phyloP scores from a whole-genome alignment of 2,113 vertebrate genomes.

The Acrocephalus kingi region DNA sequence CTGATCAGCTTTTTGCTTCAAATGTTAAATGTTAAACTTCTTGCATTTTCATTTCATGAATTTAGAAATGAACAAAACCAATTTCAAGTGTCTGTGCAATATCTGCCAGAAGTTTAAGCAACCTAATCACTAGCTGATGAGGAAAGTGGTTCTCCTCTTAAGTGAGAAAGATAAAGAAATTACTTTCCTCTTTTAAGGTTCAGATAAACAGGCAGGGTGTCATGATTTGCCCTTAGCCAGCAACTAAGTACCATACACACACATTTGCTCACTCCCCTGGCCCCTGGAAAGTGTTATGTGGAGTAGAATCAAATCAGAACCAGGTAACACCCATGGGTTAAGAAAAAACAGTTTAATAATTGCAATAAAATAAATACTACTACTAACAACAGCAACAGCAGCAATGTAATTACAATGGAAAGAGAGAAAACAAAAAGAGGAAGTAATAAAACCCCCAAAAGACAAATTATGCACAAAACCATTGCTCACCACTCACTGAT shows the following conservation, averaged over 20 bases:
- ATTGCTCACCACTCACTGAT: not conserved
- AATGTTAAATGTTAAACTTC: not conserved
- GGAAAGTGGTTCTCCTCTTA: not conserved
- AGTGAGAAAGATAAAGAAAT: not conserved
- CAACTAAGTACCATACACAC: too few species aligned
- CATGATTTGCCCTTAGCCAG: not conserved
- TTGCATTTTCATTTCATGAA: not conserved
- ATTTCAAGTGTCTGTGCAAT: not conserved
- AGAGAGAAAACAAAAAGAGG: not conserved
- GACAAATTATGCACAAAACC: not conserved
- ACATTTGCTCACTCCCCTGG: not conserved
- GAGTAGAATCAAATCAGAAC: not conserved
- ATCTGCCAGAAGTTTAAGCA: not conserved
- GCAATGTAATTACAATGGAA: not conserved
- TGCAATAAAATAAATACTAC: not conserved
- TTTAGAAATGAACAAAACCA: not conserved
- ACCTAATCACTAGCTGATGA: not conserved
- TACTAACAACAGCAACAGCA: not conserved
- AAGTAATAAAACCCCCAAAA: not conserved
- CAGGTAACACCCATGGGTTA: not conserved
- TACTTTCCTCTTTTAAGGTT: not conserved
- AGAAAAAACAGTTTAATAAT: not conserved
- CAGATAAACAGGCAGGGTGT: not conserved
- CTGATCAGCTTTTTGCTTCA: not conserved
- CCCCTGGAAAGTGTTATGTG: not conserved